Evolutionary conservation across 1,140 invertebrate species (phyloP).

Genomic region (Harlomillsia oculata): DNA sequence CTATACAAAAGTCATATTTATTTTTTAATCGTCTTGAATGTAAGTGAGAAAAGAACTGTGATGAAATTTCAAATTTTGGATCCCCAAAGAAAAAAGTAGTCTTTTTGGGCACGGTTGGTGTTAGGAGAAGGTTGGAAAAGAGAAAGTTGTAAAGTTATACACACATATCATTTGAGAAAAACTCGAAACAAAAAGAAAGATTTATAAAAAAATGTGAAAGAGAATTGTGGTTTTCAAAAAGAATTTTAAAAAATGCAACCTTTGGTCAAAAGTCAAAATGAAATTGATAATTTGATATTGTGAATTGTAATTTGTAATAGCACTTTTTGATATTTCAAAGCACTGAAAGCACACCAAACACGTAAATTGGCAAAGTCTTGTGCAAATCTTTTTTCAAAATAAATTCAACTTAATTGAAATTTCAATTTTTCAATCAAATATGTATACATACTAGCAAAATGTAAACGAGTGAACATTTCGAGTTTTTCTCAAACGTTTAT

Average conservation of each 20-base stretch:
- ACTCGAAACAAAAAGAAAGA: neutral
- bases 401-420: neutral
- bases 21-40: neutral
- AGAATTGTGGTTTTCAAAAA: too few species aligned
- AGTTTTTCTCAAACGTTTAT: conserved; percentile 29
- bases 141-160: neutral
- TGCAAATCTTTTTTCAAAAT: conserved; percentile 4
- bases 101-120: too few species aligned
- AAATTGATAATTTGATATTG: too few species aligned
- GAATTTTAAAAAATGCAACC: too few species aligned
- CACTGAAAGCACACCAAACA: too few species aligned
- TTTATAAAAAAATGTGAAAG: neutral
- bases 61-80: neutral
- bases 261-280: too few species aligned
- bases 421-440: conserved; percentile 5
- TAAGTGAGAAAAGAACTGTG: neutral
- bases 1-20: neutral
- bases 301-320: too few species aligned
- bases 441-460: too few species aligned
- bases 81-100: too few species aligned
- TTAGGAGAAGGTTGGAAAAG: too few species aligned
- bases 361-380: neutral
- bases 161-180: conserved; percentile 8
- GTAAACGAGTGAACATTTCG: conserved; percentile 3
- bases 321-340: too few species aligned